These are phyloP conservation scores for Enteromius afrohamiltoni DNA, from an alignment of 2,797 vertebrate species.

Conservation along the genomic window DNA sequence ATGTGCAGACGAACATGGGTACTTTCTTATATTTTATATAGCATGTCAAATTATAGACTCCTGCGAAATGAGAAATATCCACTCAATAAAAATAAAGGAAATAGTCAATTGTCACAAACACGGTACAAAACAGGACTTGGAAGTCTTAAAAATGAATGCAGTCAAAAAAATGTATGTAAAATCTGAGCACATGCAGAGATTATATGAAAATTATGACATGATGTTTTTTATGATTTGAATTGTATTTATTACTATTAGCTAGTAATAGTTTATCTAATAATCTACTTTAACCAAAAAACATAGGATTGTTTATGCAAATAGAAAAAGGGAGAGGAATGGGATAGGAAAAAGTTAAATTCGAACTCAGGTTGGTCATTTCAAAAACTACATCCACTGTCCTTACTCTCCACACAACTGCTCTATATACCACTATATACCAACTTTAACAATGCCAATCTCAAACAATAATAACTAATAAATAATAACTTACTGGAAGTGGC, in stretches of 20 bases:
- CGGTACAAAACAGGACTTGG: neutral
- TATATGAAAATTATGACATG: neutral
- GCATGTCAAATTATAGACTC: slow-evolving; percentile 69
- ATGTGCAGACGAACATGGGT: slow-evolving; percentile 55
- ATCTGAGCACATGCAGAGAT: neutral
- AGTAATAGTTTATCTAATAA: neutral
- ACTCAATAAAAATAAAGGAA: neutral
- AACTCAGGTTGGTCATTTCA: neutral
- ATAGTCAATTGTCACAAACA: neutral
- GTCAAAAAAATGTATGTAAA: neutral
- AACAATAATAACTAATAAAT: neutral
- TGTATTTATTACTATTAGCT: neutral
- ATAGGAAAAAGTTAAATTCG: neutral
- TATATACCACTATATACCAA: too few species aligned
- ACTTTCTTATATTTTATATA: fast-evolving
- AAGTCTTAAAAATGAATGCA: neutral
- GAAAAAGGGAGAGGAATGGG: neutral
- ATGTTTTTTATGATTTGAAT: neutral
- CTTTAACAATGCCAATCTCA: neutral
- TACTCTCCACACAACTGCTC: neutral
- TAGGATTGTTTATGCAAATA: neutral
- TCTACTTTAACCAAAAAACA: neutral
- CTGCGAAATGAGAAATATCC: slow-evolving; percentile 62
- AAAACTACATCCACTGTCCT: neutral
- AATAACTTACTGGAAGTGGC: neutral